phyloP scores from a whole-genome alignment of 2,113 vertebrate genomes.

The Spea multiplicata region DNA sequence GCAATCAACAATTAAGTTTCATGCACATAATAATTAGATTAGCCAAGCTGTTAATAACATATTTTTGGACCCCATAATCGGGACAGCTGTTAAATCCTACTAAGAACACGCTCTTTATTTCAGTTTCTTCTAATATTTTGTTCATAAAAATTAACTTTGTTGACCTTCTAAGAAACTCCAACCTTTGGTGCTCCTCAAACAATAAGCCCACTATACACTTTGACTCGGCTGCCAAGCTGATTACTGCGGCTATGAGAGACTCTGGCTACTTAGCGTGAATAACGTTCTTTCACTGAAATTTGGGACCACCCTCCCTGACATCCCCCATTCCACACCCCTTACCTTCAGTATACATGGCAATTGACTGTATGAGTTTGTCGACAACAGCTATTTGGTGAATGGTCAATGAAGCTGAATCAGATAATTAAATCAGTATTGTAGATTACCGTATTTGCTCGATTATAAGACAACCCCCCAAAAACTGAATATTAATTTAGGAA shows the following conservation, averaged over 20 bases:
- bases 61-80: background rate
- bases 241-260: conserved; percentile 68
- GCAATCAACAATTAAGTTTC: background rate
- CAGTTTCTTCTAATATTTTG: conserved; percentile 58
- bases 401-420: conserved; percentile 51
- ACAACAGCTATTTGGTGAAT: conserved; percentile 55
- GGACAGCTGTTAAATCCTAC: conserved; percentile 37
- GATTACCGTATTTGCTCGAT: too few relatives aligned
- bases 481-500: too few relatives aligned
- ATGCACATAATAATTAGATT: background rate
- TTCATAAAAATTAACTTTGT: conserved; percentile 58
- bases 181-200: conserved; percentile 58
- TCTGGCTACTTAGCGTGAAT: conserved; percentile 64
- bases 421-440: background rate
- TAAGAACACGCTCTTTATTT: conserved; percentile 47
- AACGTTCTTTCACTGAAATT: conserved; percentile 67
- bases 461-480: too few relatives aligned
- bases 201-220: conserved; percentile 67
- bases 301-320: conserved; percentile 48
- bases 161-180: conserved; percentile 59
- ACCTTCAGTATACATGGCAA: conserved; percentile 62
- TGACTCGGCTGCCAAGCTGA: conserved; percentile 69
- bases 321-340: conserved; percentile 45
- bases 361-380: conserved; percentile 52
- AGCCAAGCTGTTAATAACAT: background rate